phyloP scores from a whole-genome alignment of 2,888 invertebrate genomes.

The Heliconius ethilla region DNA sequence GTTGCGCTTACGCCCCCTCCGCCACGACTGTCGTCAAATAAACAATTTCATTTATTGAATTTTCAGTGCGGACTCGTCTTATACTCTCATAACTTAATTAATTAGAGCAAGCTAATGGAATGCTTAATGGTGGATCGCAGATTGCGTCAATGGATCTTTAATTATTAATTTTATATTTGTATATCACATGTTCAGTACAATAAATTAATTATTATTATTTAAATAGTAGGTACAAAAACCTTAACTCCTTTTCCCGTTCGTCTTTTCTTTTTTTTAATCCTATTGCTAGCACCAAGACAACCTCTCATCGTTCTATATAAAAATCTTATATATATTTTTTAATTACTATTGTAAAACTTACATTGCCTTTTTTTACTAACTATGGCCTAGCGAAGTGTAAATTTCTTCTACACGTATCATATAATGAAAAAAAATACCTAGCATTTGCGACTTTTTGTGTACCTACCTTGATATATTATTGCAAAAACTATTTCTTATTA shows the following conservation, averaged over 20 bases:
- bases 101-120: slow-evolving; percentile 18
- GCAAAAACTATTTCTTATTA: neutral
- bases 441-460: neutral
- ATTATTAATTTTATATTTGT: slow-evolving; percentile 1
- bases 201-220: neutral
- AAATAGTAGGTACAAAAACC: neutral
- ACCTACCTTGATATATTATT: neutral
- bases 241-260: neutral
- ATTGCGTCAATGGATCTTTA: slow-evolving; percentile 7
- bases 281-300: neutral
- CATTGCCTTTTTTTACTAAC: neutral
- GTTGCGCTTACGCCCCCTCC: too few species aligned
- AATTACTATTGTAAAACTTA: neutral
- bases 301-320: too few species aligned
- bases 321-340: too few species aligned
- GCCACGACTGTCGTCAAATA: too few species aligned
- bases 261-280: neutral
- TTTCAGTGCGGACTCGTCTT: slow-evolving; percentile 5
- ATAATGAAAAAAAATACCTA: neutral
- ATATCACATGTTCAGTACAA: neutral
- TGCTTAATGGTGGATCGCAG: slow-evolving; percentile 14
- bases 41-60: neutral
- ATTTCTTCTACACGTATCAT: neutral
- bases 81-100: slow-evolving; percentile 20
- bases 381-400: neutral